phyloP scores from a whole-genome alignment of 2,888 invertebrate genomes.

The Drosophila mimica region DNA sequence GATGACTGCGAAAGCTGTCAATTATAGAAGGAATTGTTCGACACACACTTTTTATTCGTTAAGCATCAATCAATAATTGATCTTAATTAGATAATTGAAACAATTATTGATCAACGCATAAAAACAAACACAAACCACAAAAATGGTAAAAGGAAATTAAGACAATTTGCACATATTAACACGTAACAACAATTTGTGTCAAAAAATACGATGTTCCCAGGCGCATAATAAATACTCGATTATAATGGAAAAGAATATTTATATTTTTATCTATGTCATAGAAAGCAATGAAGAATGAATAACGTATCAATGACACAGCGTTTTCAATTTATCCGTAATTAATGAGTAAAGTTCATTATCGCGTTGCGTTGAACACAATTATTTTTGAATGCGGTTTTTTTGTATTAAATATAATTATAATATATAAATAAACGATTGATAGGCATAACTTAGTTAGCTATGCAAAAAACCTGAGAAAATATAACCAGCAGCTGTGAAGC shows the following conservation, averaged over 20 bases:
- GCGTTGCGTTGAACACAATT: slow-evolving; percentile 3
- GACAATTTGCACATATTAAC: slow-evolving; percentile 48
- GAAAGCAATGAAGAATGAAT: slow-evolving; percentile 39
- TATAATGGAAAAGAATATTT: neutral
- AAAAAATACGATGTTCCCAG: slow-evolving; percentile 28
- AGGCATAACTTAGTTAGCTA: neutral
- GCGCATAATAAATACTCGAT: slow-evolving; percentile 49
- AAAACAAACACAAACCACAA: neutral
- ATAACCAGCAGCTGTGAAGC: slow-evolving; percentile 11
- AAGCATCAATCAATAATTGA: neutral
- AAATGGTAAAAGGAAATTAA: slow-evolving; percentile 27
- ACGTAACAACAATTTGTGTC: slow-evolving; percentile 59
- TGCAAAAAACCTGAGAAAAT: slow-evolving; percentile 19
- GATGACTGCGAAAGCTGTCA: neutral
- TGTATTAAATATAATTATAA: neutral
- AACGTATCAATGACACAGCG: slow-evolving; percentile 28
- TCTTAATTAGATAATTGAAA: slow-evolving; percentile 19
- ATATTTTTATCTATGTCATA: slow-evolving; percentile 34
- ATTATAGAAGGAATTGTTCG: neutral
- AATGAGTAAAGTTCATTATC: neutral
- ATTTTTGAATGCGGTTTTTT: slow-evolving; percentile 1
- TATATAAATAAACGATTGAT: neutral
- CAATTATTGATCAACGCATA: slow-evolving; percentile 2
- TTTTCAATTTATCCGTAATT: slow-evolving; percentile 40
- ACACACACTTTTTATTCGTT: neutral